Conservation (phyloP, 2,113 vertebrate species). For the Theristicus caerulescens region DNA sequence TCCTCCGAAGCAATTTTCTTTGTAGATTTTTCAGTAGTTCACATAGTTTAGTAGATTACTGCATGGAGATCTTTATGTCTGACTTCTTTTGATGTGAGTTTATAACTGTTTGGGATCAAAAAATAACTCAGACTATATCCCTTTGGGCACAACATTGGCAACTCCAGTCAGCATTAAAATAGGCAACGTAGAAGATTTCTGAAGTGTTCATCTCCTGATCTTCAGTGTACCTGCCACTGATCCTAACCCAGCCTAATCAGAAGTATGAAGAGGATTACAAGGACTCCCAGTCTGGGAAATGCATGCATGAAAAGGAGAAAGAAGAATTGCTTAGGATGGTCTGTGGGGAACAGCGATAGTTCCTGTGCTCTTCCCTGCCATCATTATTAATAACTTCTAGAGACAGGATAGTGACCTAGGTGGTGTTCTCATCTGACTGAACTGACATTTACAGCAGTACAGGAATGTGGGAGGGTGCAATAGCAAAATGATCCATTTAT, state of each 20-base stretch:
- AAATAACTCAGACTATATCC: neutral
- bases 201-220: neutral
- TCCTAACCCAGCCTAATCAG: neutral
- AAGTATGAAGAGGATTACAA: neutral
- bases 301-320: neutral
- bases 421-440: neutral
- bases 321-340: neutral
- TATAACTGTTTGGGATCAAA: neutral
- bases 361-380: neutral
- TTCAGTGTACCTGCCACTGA: neutral
- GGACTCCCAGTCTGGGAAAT: neutral
- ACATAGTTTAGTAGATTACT: neutral
- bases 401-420: neutral
- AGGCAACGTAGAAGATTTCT: neutral
- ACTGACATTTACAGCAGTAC: neutral
- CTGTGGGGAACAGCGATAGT: neutral
- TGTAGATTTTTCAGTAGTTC: neutral
- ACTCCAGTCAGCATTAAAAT: neutral
- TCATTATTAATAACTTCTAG: neutral
- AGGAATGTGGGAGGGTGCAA: neutral
- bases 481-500: neutral
- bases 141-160: neutral
- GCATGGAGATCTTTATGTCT: neutral
- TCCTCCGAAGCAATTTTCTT: neutral
- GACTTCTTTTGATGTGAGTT: neutral